Evolutionary conservation across 1,140 invertebrate genomes (phyloP), one percentile per base, ranked within the genome.

Genomic region (Thalassaphorura encarpata): DNA sequence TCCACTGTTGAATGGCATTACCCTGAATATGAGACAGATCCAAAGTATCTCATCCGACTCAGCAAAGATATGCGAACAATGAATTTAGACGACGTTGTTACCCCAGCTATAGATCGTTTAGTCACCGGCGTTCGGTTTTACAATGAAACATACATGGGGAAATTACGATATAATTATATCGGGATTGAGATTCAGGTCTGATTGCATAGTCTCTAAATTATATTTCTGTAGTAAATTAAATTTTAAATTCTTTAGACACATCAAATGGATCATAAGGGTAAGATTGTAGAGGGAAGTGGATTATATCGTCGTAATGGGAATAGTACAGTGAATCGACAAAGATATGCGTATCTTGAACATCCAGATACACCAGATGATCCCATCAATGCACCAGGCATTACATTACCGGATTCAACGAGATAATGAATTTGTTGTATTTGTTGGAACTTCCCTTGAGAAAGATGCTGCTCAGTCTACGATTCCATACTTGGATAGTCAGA

Each of bases 381-480:
- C 2, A 16, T 51, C 3, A 21, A 56, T 19, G 33, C 18, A 2
- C 3, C 3, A 18, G 31, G 41, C 13, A 29, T 36, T 27, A n/a
- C 54, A 5, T 27, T 56, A 4, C 54, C 54, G 36, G 54, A 56
- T 23, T 40, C 54, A 26, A 33, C 46, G 3, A 51, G 47, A n/a
- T 33, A 56, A 56, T 26, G 28, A 54, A 27, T 56, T 51, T 47
- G n/a, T 41, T 42, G 54, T 42, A 4, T 56, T 56, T 43, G 21
- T 33, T 2, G 54, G 47, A n/a, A 51, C 54, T 56, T 56, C 54
- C 3, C 23, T 56, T 21, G 40, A 41, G n/a, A 56, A 56, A 45
- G 54, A 56, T 31, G 54, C 48, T 19, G 54, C 54, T 23, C 54
- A 56, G 33, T 51, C 46, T 4, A 56, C 54, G 3, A 56, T 56